A percentile compares a stretch with the other conserved stretches of the same genome.
Evolutionary conservation across 2,888 invertebrate species (phyloP).

Genomic region (Apodemia duryi): DNA sequence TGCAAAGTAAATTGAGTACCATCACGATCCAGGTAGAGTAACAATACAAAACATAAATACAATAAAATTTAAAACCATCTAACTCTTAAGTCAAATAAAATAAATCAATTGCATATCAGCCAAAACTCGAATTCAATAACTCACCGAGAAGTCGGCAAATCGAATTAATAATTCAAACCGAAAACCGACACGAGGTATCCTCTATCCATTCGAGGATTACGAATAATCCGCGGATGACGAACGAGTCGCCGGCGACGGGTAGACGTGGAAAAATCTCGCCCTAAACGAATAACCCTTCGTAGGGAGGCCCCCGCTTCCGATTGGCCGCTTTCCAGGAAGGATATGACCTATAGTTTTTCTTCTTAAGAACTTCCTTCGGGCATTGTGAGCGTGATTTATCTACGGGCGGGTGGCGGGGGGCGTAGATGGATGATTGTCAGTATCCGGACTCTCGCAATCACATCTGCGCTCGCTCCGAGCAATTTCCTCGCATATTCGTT

Average conservation of each 20-base stretch:
- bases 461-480: conserved; percentile 66
- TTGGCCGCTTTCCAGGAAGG: conserved; percentile 76
- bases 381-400: conserved; percentile 77
- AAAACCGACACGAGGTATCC: conserved; percentile 38
- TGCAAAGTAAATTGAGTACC: too few species aligned
- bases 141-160: background rate
- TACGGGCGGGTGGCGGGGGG: conserved; percentile 42
- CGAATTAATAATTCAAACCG: conserved; percentile 53
- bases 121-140: conserved; percentile 9
- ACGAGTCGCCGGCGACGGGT: conserved; percentile 37
- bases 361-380: conserved; percentile 77
- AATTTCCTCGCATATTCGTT: conserved; percentile 77
- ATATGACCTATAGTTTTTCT: conserved; percentile 80
- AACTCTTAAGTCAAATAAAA: background rate
- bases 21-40: too few species aligned
- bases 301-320: conserved; percentile 60
- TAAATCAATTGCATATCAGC: background rate
- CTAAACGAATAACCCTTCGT: conserved; percentile 58
- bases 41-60: too few species aligned
- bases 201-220: conserved; percentile 47
- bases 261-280: conserved; percentile 55
- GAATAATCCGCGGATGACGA: conserved; percentile 54
- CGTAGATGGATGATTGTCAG: conserved; percentile 73
- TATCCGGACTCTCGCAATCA: conserved; percentile 65
- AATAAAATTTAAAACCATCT: background rate